Base-by-base conservation (phyloP, 2,797 vertebrate species). In the Hozukius guyotensis region DNA sequence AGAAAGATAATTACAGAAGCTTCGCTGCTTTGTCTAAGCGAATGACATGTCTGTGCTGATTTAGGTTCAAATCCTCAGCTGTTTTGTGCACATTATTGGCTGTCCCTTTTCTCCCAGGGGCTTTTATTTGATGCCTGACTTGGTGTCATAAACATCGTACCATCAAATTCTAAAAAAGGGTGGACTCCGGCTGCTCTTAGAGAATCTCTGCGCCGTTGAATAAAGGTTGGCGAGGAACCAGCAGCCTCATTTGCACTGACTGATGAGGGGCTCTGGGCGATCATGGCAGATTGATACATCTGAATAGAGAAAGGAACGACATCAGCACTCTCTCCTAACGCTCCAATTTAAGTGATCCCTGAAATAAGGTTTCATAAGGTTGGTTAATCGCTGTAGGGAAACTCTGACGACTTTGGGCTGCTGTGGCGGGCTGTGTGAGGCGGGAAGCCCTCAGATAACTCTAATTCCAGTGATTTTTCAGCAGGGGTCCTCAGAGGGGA, bases 1-100 rank as follows among this genome's bases (percentile, higher is more conserved):
- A 87, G 82, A 83, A 75, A 86, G 80, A 90, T 94, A 91, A 93
- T 94, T 89, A 86, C 83, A 78, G 74, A 66, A 70, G 81, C 83
- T 74, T 71, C 2, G 56, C 74, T 60, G 34, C 87, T 87, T 88
- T 85, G 82, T 92, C 88, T 74, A 6, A 85, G 72, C 29, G 34
- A 92, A 91, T 82, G 71, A 81, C 80, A 71, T 69, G 87, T 88
- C 92, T 76, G 34, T 84, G 88, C 82, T 85, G 83, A 90, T 92
- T 94, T 86, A 83, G 46, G 61, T 72, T 87, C 49, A 59, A 88
- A 77, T 81, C 77, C 71, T 77, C 61, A 18, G 81, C 81, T 72
- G 82, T 79, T 77, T 65, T 69, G 65, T 70, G 7, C 2, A 2
- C 42, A 31, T 81, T 78, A 80, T 62, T 72, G 84, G 34, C 61